phyloP scores from a whole-genome alignment of 2,888 invertebrate genomes.

The Nomada flava region DNA sequence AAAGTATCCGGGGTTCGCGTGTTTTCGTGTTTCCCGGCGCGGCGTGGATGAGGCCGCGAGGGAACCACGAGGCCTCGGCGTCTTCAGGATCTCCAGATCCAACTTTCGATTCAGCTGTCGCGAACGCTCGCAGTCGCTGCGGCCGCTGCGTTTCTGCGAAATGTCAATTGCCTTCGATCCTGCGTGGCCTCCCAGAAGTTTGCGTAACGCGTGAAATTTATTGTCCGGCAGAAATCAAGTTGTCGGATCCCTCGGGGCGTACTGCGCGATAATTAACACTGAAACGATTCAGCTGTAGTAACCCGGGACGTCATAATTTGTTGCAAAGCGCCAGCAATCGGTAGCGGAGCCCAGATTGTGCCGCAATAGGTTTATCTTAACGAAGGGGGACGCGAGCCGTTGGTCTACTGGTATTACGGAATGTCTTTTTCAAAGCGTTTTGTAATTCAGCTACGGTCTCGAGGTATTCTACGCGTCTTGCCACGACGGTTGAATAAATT shows the following conservation, averaged over 20 bases:
- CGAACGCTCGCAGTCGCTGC: background rate
- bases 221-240: constrained; percentile 15
- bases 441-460: constrained; percentile 10
- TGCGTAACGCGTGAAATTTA: constrained; percentile 24
- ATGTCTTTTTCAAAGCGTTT: constrained; percentile 2
- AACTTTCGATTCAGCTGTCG: constrained; percentile 24
- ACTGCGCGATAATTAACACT: constrained; percentile 8
- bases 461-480: background rate
- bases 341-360: background rate
- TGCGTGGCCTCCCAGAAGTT: constrained; percentile 10
- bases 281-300: background rate
- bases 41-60: background rate
- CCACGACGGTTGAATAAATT: constrained; percentile 28
- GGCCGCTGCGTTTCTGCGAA: constrained; percentile 19
- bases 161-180: constrained; percentile 27
- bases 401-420: background rate
- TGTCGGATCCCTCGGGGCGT: constrained; percentile 2
- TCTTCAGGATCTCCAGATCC: constrained; percentile 17
- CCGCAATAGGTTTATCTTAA: background rate
- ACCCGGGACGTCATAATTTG: background rate
- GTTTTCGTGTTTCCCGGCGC: constrained; percentile 36
- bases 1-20: constrained; percentile 42
- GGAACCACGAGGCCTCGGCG: background rate
- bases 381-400: background rate
- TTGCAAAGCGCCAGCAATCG: background rate